Base-by-base conservation (phyloP, 2,113 vertebrate species). In the Callipepla californica region DNA sequence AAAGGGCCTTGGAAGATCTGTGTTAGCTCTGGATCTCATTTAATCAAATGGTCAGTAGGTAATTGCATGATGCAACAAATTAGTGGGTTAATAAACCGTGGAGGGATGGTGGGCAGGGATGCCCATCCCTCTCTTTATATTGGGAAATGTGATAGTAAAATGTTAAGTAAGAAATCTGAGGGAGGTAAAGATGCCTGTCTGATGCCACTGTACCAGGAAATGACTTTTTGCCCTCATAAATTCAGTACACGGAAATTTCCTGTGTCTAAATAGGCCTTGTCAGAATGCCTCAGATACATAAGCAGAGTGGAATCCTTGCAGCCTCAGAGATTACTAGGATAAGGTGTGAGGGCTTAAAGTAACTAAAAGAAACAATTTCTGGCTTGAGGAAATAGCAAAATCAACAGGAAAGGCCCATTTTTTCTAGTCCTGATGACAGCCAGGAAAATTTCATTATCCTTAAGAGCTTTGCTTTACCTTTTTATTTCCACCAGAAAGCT, bases 391-490 rank as follows among this genome's bases (percentile, higher is more conserved):
- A 95, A 92, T 17, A 80, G 68, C 58, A 94, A 94, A 94, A 93
- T 92, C 73, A 83, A 92, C 88, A 90, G 92, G 92, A 95, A 94
- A 91, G 80, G 19, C 75, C 30, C 5, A 0, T 51, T 93, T 67
- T 11, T 44, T 69, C 0, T n/a, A 94, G 47, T 38, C 51, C 69
- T 84, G 80, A 88, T 78, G 92, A 96, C 80, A 94, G 78, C 78
- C 44, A 83, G 76, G 76, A 92, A 90, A 88, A 94, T 92, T 93
- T 96, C 85, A 90, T 91, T 85, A 90, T 73, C 57, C 65, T 96
- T 94, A 88, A 93, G 92, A 93, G 85, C 59, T 90, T 85, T 95
- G 42, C 65, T 95, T 83, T 87, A 59, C 63, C 13, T 30, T 95
- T 93, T 74, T 88, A 63, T 92, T 94, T 93, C 55, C 50, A 88